Conservation (phyloP, 2,797 vertebrate genomes). For the Microhierax caerulescens region DNA sequence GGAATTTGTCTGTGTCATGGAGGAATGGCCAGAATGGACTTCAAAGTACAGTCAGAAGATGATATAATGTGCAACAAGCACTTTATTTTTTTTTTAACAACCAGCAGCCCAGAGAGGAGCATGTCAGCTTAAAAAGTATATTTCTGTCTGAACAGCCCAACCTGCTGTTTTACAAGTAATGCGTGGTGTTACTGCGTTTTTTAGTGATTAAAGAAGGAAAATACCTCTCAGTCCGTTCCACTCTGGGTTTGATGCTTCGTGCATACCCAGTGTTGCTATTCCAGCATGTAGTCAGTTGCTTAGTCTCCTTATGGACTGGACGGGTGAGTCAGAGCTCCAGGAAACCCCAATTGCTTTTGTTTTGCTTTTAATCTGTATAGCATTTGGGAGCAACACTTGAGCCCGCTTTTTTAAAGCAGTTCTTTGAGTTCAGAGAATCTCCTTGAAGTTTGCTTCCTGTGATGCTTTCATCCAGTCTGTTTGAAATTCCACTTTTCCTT, state of each 20-base stretch:
- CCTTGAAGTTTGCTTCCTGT: conserved; percentile 32
- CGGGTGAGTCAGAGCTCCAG: neutral
- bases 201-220: neutral
- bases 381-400: conserved; percentile 33
- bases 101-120: neutral
- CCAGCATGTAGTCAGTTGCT: neutral
- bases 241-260: neutral
- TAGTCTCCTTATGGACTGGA: neutral
- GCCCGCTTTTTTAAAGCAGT: neutral
- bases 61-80: conserved; percentile 12
- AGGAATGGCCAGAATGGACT: neutral
- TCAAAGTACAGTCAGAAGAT: conserved; percentile 17
- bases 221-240: neutral
- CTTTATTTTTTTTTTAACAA: neutral
- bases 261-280: neutral
- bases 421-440: conserved; percentile 11
- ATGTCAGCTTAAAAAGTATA: neutral
- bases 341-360: conserved; percentile 12
- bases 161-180: conserved; percentile 3
- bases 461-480: conserved; percentile 33
- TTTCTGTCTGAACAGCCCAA: neutral
- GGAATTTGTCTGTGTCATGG: conserved; percentile 7
- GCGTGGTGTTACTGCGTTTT: neutral
- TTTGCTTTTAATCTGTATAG: conserved; percentile 29
- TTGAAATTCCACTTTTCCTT: conserved; percentile 51